Evolutionary conservation across 2,888 invertebrate species (phyloP).

Genomic region (Heliconius cydno): DNA sequence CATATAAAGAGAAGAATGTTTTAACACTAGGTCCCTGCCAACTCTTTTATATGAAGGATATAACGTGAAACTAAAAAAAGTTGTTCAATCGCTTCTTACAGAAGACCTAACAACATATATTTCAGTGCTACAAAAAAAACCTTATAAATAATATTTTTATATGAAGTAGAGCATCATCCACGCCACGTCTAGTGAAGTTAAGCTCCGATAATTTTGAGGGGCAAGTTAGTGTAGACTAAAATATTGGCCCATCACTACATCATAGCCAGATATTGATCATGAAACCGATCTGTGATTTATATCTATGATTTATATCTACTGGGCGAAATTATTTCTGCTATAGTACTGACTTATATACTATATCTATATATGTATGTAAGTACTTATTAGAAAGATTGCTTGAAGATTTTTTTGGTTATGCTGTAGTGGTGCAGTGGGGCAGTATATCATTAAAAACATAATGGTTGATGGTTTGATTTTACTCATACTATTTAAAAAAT

Average conservation of each 20-base stretch:
- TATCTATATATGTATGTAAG: neutral
- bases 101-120: too few relatives aligned
- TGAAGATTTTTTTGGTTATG: neutral
- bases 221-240: slow-evolving; percentile 72
- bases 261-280: slow-evolving; percentile 74
- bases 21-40: too few relatives aligned
- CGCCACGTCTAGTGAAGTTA: slow-evolving; percentile 49
- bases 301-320: slow-evolving; percentile 28
- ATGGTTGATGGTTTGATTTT: neutral
- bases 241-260: slow-evolving; percentile 73
- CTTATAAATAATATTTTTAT: neutral
- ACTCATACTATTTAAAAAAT: neutral
- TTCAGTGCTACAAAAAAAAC: neutral
- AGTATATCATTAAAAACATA: neutral
- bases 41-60: too few relatives aligned
- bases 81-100: too few relatives aligned
- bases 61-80: too few relatives aligned
- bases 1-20: too few relatives aligned
- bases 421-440: neutral
- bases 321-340: slow-evolving; percentile 16
- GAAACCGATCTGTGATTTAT: slow-evolving; percentile 42
- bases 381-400: neutral
- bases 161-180: slow-evolving; percentile 57
- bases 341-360: too few relatives aligned
- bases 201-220: slow-evolving; percentile 73